phyloP scores from a whole-genome alignment of 1,140 invertebrate species.

The Choristoneura fumiferana region DNA sequence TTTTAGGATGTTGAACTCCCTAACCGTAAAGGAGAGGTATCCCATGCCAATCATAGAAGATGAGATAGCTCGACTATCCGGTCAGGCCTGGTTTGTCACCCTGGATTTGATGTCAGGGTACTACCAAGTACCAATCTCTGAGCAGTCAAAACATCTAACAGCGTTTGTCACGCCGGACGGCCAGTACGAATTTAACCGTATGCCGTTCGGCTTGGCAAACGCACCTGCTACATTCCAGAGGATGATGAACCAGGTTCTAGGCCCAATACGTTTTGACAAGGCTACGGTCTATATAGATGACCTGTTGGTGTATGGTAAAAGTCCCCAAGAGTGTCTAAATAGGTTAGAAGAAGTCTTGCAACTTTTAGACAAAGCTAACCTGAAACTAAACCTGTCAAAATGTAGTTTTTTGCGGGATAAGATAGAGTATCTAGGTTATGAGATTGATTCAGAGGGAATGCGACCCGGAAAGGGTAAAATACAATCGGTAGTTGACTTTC shows the following conservation, averaged over 20 bases:
- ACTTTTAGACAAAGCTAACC: conserved; percentile 20
- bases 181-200: conserved; percentile 35
- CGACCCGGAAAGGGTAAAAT: not conserved
- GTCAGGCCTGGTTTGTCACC: conserved; percentile 57
- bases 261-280: not conserved
- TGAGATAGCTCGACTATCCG: conserved; percentile 49
- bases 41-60: conserved; percentile 34
- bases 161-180: conserved; percentile 56
- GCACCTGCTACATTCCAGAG: conserved; percentile 42
- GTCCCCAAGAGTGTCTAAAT: not conserved
- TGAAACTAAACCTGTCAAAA: conserved; percentile 32
- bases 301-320: conserved; percentile 13
- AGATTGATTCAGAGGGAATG: conserved; percentile 7
- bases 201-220: conserved; percentile 41
- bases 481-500: conserved; percentile 21
- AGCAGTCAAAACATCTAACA: conserved; percentile 45
- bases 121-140: conserved; percentile 63
- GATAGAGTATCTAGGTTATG: conserved; percentile 24
- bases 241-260: conserved; percentile 26
- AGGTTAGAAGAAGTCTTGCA: conserved; percentile 24
- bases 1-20: conserved; percentile 16
- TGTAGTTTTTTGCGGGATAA: conserved; percentile 27
- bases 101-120: conserved; percentile 74
- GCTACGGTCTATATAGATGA: conserved; percentile 20
- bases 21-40: conserved; percentile 15